Percentiles rank a stretch among this genome's conserved stretches.
These are phyloP conservation scores for human (Homo sapiens) DNA, from an alignment of 2,113 vertebrate species.

Conservation along the genomic window GRCh38 chr4:74556001-74556500, in stretches of 20 bases:
- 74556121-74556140: background rate
- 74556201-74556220: background rate
- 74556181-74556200: background rate
- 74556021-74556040: background rate
- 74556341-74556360: background rate
- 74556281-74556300: background rate
- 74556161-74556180: background rate
- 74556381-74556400: background rate
- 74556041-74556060: background rate
- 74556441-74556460: background rate
- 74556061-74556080: background rate
- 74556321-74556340: background rate
- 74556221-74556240: background rate
- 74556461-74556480: background rate
- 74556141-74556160: background rate
- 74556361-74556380: background rate
- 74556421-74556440: background rate
- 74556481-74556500: background rate
- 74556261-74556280: background rate
- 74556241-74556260: background rate
- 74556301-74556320: background rate
- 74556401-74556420: background rate
- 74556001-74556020: background rate
- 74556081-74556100: background rate
- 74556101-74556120: background rate